These are phyloP conservation scores for Drosophila yooni DNA, from an alignment of 2,888 invertebrate species.

Conservation along the genomic window DNA sequence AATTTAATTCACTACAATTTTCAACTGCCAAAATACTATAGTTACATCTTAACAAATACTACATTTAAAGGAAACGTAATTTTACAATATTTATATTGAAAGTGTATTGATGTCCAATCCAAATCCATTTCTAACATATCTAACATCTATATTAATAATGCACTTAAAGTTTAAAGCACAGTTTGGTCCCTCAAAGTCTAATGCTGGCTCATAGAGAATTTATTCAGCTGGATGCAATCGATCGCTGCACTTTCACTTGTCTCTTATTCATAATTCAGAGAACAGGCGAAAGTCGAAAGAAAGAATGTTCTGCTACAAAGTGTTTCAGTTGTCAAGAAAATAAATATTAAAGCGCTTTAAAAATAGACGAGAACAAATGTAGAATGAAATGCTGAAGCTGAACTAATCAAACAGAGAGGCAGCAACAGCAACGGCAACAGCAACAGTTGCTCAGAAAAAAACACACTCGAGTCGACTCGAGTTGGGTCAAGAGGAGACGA, in stretches of 20 bases:
- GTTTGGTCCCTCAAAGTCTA: background rate
- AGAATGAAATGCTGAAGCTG: slow-evolving; percentile 9
- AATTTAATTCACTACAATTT: background rate
- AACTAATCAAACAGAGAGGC: slow-evolving; percentile 59
- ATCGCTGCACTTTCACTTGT: slow-evolving; percentile 33
- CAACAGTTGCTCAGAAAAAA: slow-evolving; percentile 44
- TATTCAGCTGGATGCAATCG: background rate
- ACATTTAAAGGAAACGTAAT: background rate
- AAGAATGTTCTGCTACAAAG: slow-evolving; percentile 39
- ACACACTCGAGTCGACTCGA: slow-evolving; percentile 33
- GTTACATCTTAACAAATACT: background rate
- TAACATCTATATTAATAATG: background rate
- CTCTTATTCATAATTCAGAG: slow-evolving; percentile 6
- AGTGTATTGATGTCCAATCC: background rate
- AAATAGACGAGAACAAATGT: slow-evolving; percentile 52
- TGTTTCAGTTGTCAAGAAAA: slow-evolving; percentile 59
- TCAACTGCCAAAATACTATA: background rate
- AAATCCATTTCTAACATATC: background rate
- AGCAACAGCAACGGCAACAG: background rate
- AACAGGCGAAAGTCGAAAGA: slow-evolving; percentile 14
- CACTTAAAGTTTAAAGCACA: background rate
- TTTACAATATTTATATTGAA: background rate
- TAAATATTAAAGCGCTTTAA: slow-evolving; percentile 24
- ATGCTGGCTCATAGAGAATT: background rate
- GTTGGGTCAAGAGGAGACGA: slow-evolving; percentile 9